Conservation (phyloP, 2,888 invertebrate genomes). For the Orthonychiurus folsomi region DNA sequence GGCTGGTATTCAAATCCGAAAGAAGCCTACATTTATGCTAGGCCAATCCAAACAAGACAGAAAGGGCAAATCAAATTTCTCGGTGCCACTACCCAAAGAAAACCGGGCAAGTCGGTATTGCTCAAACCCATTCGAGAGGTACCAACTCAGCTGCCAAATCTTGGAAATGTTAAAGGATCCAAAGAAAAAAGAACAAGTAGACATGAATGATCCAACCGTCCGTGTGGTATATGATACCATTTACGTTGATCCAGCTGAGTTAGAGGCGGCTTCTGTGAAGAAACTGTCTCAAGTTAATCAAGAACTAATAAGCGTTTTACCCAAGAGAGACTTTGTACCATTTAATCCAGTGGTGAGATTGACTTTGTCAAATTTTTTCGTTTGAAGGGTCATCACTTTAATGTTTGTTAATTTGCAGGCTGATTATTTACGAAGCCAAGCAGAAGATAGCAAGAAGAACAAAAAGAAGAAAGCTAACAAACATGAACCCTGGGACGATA, state of each 20-base stretch:
- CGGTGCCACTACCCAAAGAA: not conserved
- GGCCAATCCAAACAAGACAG: not conserved
- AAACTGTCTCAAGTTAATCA: not conserved
- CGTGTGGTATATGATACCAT: conserved; percentile 35
- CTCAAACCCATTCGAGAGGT: conserved; percentile 24
- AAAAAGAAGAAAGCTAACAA: conserved; percentile 5
- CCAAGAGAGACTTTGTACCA: conserved; percentile 29
- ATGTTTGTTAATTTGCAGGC: not conserved
- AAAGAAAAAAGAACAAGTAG: conserved; percentile 20
- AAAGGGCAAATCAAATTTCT: not conserved
- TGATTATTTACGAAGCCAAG: too few species aligned
- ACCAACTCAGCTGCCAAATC: conserved; percentile 31
- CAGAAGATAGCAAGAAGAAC: not conserved
- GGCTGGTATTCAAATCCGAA: not conserved
- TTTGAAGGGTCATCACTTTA: not conserved
- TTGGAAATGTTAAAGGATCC: conserved; percentile 33
- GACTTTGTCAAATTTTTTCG: too few species aligned
- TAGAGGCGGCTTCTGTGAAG: conserved; percentile 12
- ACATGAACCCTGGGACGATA: not conserved
- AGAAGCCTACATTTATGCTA: not conserved
- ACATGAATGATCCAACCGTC: conserved; percentile 30
- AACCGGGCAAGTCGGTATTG: not conserved
- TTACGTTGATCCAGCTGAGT: conserved; percentile 14
- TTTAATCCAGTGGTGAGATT: conserved; percentile 37
- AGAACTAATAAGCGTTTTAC: conserved; percentile 7